A percentile compares a stretch with the other conserved stretches of the same genome.
phyloP scores from a whole-genome alignment of 2,797 vertebrate genomes.

The Acridotheres tristis region DNA sequence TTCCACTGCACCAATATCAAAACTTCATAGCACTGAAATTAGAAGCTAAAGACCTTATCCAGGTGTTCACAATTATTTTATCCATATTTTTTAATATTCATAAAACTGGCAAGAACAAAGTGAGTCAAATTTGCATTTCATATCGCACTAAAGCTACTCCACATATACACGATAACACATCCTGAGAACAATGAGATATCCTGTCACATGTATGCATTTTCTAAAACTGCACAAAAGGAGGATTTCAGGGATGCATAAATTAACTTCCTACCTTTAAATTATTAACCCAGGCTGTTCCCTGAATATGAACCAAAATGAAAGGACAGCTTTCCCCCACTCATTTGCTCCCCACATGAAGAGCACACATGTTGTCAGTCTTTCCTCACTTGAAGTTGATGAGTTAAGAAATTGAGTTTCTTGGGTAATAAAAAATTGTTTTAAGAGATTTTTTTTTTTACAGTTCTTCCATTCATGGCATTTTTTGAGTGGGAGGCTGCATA shows the following conservation, averaged over 20 bases:
- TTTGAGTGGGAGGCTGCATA: background rate
- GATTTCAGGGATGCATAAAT: constrained; percentile 69
- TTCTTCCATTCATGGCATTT: background rate
- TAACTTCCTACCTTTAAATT: constrained; percentile 68
- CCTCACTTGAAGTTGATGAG: background rate
- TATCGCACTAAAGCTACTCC: constrained; percentile 61
- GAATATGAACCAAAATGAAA: constrained; percentile 52
- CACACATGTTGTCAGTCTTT: background rate
- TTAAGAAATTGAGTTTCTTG: background rate
- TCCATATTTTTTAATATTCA: constrained; percentile 75
- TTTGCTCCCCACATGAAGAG: background rate
- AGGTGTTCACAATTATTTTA: constrained; percentile 72
- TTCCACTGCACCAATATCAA: constrained; percentile 14
- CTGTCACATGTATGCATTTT: constrained; percentile 67
- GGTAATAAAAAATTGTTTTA: background rate
- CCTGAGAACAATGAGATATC: constrained; percentile 62
- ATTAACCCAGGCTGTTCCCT: constrained; percentile 57
- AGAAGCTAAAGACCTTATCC: constrained; percentile 63
- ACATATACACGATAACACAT: constrained; percentile 59
- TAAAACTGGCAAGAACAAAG: constrained; percentile 73
- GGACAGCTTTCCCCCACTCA: background rate
- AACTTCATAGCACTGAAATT: constrained; percentile 50
- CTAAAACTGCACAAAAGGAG: constrained; percentile 69
- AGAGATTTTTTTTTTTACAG: background rate
- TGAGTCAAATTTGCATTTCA: constrained; percentile 75